Percentiles rank a stretch among this genome's conserved stretches.
phyloP scores from a whole-genome alignment of 2,113 vertebrate genomes.

The Cynopterus brachyotis region DNA sequence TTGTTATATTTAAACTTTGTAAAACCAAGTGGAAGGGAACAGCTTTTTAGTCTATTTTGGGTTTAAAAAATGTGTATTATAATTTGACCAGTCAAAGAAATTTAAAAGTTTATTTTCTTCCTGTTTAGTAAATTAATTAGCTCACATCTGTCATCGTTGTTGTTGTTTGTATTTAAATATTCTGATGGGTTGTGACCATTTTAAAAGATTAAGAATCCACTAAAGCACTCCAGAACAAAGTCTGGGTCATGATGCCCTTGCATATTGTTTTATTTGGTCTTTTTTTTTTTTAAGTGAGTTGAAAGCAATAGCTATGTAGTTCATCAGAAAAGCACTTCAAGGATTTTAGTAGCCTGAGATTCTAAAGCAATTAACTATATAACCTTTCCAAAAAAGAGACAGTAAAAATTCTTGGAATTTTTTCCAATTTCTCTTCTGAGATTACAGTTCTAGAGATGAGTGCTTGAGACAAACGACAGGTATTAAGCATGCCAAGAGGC shows the following conservation, averaged over 20 bases:
- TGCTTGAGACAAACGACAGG: not conserved
- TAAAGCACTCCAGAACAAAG: not conserved
- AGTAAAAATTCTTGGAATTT: slow-evolving; percentile 34
- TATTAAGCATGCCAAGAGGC: not conserved
- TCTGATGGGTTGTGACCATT: not conserved
- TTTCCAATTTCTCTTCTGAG: slow-evolving; percentile 31
- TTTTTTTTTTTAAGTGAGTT: not conserved
- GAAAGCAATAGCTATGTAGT: not conserved
- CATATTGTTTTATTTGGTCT: slow-evolving; percentile 3
- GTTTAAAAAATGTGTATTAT: not conserved
- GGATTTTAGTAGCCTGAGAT: slow-evolving; percentile 27
- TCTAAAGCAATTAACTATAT: slow-evolving; percentile 4
- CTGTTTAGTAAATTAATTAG: not conserved
- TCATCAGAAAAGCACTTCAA: slow-evolving; percentile 4
- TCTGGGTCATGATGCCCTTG: not conserved
- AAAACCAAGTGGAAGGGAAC: not conserved
- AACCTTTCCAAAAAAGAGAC: slow-evolving; percentile 34
- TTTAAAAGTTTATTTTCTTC: slow-evolving; percentile 9
- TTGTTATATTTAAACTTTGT: not conserved
- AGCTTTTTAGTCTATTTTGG: not conserved
- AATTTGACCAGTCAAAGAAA: not conserved
- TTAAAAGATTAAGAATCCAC: not conserved
- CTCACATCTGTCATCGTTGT: not conserved
- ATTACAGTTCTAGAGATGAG: not conserved
- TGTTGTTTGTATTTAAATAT: not conserved